phyloP scores from a whole-genome alignment of 30 jellyfish, hydroid and myxozoan species.

The Pseudorhiza aurosa region DNA sequence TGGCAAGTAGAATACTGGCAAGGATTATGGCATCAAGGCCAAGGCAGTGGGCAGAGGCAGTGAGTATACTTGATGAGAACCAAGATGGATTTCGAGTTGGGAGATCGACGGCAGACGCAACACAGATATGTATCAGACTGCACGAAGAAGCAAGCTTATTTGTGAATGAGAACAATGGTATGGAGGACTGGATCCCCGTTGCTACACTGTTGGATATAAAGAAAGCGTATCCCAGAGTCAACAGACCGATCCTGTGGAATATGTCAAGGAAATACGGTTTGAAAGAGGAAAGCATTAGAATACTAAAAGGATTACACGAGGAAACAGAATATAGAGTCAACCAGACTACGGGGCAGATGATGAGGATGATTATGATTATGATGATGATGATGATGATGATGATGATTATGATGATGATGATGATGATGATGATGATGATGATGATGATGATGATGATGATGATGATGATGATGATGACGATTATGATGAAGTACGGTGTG shows the following conservation, averaged over 20 bases:
- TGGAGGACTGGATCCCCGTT: too few species aligned
- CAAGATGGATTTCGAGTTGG: constrained; percentile 1
- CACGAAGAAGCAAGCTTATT: neutral
- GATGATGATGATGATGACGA: too few species aligned
- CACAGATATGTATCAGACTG: neutral
- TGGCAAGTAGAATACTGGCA: constrained; percentile 5
- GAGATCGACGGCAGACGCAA: neutral
- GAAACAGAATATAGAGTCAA: neutral
- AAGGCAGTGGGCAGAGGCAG: neutral
- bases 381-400: neutral
- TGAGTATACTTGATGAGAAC: neutral
- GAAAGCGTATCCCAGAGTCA: neutral
- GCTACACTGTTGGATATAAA: too few species aligned
- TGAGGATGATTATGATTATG: too few species aligned
- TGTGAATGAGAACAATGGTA: too few species aligned
- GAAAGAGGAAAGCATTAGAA: too few species aligned
- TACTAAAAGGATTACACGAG: neutral
- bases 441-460: too few species aligned
- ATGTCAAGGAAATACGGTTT: too few species aligned
- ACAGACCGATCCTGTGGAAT: neutral
- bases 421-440: too few species aligned
- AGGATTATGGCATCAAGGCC: neutral
- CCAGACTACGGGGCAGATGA: neutral
- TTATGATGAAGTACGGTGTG: too few species aligned
- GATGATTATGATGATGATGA: too few species aligned